Evolutionary conservation across 2,797 vertebrate genomes (phyloP).

Genomic region (Benthosema pterotum): DNA sequence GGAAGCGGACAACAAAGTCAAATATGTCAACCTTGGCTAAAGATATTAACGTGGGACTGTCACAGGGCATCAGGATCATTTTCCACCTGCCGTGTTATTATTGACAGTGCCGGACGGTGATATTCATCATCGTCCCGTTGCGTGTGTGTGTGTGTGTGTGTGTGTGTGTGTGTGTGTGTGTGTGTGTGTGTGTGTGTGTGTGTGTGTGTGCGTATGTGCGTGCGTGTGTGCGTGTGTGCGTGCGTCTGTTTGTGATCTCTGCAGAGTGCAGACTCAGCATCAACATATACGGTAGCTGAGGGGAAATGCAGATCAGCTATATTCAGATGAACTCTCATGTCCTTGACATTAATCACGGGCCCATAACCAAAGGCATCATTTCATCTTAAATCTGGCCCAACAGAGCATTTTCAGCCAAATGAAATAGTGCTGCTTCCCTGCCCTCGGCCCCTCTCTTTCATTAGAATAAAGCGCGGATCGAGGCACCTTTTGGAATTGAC

Average conservation of each 20-base stretch:
- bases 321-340: slow-evolving; percentile 71
- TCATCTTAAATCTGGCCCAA: slow-evolving; percentile 75
- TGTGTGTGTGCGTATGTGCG: too few species aligned
- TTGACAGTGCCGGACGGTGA: too few species aligned
- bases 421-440: slow-evolving; percentile 55
- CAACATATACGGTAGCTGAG: slow-evolving; percentile 17
- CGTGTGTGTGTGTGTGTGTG: too few species aligned
- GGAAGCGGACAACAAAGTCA: too few species aligned
- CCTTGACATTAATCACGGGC: slow-evolving; percentile 74
- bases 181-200: too few species aligned
- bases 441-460: slow-evolving; percentile 66
- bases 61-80: too few species aligned
- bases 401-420: slow-evolving; percentile 62
- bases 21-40: too few species aligned
- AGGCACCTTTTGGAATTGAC: slow-evolving; percentile 61
- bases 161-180: too few species aligned
- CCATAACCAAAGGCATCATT: slow-evolving; percentile 76
- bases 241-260: slow-evolving; percentile 35
- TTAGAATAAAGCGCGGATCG: slow-evolving; percentile 75
- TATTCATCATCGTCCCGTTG: too few species aligned
- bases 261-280: slow-evolving; percentile 50
- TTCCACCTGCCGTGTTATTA: too few species aligned
- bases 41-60: too few species aligned
- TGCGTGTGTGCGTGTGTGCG: too few species aligned
- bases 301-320: slow-evolving; percentile 56